phyloP scores from a whole-genome alignment of 1,140 invertebrate genomes.

The Aricia agestis region DNA sequence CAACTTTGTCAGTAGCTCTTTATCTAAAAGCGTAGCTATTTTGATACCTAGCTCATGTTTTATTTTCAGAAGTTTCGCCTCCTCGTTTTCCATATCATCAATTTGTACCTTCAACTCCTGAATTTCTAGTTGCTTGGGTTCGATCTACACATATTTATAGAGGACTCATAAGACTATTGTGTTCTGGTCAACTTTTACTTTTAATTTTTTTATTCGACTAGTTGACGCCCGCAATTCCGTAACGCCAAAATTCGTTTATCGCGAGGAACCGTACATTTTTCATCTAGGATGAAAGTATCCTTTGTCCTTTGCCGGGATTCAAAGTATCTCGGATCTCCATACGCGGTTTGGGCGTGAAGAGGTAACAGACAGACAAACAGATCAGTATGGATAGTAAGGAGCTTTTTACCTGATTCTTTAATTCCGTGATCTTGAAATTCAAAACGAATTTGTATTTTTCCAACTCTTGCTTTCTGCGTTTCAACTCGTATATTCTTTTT shows the following conservation, averaged over 20 bases:
- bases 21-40: neutral
- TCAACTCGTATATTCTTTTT: slow-evolving; percentile 87
- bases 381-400: too few species aligned
- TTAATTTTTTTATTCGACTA: too few species aligned
- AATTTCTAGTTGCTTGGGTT: slow-evolving; percentile 82
- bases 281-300: too few species aligned
- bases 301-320: too few species aligned
- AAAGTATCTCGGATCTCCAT: too few species aligned
- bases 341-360: too few species aligned
- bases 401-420: slow-evolving; percentile 80
- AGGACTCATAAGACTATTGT: neutral
- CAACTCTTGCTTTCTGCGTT: slow-evolving; percentile 90
- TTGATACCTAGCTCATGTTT: slow-evolving; percentile 67
- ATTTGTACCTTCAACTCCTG: slow-evolving; percentile 82
- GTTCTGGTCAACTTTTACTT: too few species aligned
- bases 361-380: too few species aligned
- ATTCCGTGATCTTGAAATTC: slow-evolving; percentile 91
- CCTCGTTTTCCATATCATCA: slow-evolving; percentile 77
- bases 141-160: slow-evolving; percentile 69
- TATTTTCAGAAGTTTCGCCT: slow-evolving; percentile 61
- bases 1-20: too few species aligned
- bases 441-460: slow-evolving; percentile 94
- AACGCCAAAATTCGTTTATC: too few species aligned
- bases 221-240: too few species aligned
- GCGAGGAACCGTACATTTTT: too few species aligned